phyloP scores from a whole-genome alignment of 2,113 vertebrate genomes.

The Nesogale talazaci region DNA sequence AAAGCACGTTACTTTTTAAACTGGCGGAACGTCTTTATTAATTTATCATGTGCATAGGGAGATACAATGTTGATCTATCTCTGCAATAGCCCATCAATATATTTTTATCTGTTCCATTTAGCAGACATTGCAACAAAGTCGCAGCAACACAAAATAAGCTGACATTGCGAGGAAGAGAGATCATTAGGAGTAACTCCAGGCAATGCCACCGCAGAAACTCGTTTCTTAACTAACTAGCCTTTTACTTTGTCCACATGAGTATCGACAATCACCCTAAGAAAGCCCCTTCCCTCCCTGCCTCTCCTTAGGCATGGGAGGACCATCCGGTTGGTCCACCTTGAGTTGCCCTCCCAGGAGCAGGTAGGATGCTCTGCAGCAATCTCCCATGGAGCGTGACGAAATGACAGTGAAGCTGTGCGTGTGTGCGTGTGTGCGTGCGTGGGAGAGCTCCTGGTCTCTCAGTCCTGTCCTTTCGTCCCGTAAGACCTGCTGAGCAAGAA shows the following conservation, averaged over 20 bases:
- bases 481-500: not conserved
- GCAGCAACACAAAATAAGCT: not conserved
- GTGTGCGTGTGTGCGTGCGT: not conserved
- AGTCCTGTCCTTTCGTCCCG: not conserved
- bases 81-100: not conserved
- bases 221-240: not conserved
- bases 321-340: not conserved
- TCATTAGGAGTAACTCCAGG: not conserved
- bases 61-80: not conserved
- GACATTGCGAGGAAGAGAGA: not conserved
- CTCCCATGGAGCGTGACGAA: not conserved
- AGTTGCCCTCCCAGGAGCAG: not conserved
- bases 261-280: constrained; percentile 9
- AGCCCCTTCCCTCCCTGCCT: not conserved
- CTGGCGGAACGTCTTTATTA: not conserved
- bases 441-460: not conserved
- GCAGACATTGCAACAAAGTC: not conserved
- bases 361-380: not conserved
- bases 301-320: not conserved
- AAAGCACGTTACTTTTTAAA: not conserved
- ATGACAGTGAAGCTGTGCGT: not conserved
- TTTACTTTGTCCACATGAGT: not conserved
- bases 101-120: not conserved
- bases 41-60: not conserved
- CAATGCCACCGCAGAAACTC: not conserved